A percentile compares a stretch with the other conserved stretches of the same genome.
Evolutionary conservation across 2,888 invertebrate species (phyloP).

Genomic region (Drosophila picticornis): DNA sequence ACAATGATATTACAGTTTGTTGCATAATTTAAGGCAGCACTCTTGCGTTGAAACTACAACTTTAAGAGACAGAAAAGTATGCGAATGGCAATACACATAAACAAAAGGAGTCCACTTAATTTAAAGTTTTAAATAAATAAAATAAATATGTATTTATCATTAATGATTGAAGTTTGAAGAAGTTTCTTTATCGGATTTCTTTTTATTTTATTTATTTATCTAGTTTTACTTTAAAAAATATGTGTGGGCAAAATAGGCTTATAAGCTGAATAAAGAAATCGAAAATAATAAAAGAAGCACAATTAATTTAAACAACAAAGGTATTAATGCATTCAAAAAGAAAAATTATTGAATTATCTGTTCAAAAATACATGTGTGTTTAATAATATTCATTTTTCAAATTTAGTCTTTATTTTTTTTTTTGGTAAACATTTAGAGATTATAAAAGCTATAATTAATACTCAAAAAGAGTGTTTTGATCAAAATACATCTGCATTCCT

Average conservation of each 20-base stretch:
- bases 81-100: not conserved
- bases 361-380: not conserved
- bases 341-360: not conserved
- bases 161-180: not conserved
- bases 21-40: not conserved
- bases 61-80: not conserved
- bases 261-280: not conserved
- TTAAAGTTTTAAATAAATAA: not conserved
- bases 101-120: not conserved
- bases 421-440: not conserved
- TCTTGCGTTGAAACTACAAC: not conserved
- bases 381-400: not conserved
- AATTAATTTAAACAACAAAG: not conserved
- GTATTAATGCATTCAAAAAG: not conserved
- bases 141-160: not conserved
- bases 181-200: not conserved
- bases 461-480: not conserved
- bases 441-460: not conserved
- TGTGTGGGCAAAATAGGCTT: not conserved
- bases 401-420: not conserved
- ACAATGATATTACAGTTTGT: not conserved
- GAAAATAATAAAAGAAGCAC: not conserved
- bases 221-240: not conserved
- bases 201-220: not conserved
- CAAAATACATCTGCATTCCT: not conserved